A percentile compares a stretch with the other conserved stretches of the same genome.
These are phyloP conservation scores for Phlogophora meticulosa DNA, from an alignment of 2,888 invertebrate genomes.

Conservation along the genomic window DNA sequence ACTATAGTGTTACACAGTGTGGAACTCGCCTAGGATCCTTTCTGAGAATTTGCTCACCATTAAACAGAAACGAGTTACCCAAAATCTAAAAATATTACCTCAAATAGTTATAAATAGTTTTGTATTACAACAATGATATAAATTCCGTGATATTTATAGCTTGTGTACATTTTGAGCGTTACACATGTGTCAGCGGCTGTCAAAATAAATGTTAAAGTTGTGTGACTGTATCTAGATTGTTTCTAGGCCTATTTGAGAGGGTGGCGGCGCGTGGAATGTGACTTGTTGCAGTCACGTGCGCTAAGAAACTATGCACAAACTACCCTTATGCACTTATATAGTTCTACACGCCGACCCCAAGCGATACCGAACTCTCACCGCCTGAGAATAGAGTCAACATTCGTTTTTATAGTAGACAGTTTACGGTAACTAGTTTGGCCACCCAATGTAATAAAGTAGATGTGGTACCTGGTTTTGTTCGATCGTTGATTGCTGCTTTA, in stretches of 20 bases:
- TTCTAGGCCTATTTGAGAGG: conserved; percentile 68
- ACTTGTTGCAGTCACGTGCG: conserved; percentile 88
- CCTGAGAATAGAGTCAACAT: conserved; percentile 38
- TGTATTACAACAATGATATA: conserved; percentile 9
- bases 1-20: conserved; percentile 14
- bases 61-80: conserved; percentile 10
- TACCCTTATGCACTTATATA: conserved; percentile 67
- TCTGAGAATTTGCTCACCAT: conserved; percentile 21
- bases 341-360: conserved; percentile 30
- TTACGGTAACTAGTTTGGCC: conserved; percentile 51
- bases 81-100: conserved; percentile 39
- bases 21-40: conserved; percentile 9
- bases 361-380: conserved; percentile 19
- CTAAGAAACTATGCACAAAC: conserved; percentile 73
- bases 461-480: conserved; percentile 55
- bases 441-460: conserved; percentile 56
- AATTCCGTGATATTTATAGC: conserved; percentile 27
- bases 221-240: conserved; percentile 36
- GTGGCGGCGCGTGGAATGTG: conserved; percentile 72
- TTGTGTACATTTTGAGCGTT: conserved; percentile 29
- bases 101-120: conserved; percentile 47
- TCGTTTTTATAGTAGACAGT: conserved; percentile 18
- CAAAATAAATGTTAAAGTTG: conserved; percentile 21
- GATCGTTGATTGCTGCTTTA: conserved; percentile 48
- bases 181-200: conserved; percentile 13